These are phyloP conservation scores for Enteromius anoplus DNA, from an alignment of 2,797 vertebrate genomes.

Conservation along the genomic window DNA sequence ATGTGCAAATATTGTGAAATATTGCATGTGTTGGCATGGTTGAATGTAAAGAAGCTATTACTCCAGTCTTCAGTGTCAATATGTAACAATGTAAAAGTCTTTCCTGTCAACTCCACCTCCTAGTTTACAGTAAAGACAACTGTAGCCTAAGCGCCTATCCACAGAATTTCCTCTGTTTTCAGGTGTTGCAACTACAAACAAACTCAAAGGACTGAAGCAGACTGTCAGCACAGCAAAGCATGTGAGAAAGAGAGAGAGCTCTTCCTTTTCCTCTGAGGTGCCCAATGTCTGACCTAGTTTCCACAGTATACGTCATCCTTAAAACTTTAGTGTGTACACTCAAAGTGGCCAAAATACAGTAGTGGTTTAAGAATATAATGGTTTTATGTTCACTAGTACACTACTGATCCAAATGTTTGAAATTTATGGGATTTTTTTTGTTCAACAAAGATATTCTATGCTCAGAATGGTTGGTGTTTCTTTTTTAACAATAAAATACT, in stretches of 20 bases:
- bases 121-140: conserved; percentile 53
- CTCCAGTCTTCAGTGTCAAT: neutral
- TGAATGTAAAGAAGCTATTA: neutral
- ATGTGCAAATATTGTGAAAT: neutral
- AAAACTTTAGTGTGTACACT: conserved; percentile 59
- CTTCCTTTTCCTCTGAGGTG: conserved; percentile 64
- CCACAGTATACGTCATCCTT: conserved; percentile 68
- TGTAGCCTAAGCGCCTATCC: neutral
- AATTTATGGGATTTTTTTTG: neutral
- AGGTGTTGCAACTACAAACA: neutral
- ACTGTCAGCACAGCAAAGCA: conserved; percentile 4
- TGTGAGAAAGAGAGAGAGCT: conserved; percentile 10
- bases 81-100: neutral
- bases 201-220: neutral
- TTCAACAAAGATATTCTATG: neutral
- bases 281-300: conserved; percentile 77
- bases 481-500: neutral
- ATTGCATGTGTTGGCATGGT: neutral
- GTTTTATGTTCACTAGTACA: neutral
- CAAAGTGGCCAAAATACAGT: conserved; percentile 58
- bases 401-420: neutral
- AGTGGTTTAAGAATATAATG: neutral
- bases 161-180: conserved; percentile 48
- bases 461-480: neutral
- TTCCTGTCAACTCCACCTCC: conserved; percentile 17